Conservation (phyloP, 2,888 invertebrate genomes). For the Crocallis elinguaria region DNA sequence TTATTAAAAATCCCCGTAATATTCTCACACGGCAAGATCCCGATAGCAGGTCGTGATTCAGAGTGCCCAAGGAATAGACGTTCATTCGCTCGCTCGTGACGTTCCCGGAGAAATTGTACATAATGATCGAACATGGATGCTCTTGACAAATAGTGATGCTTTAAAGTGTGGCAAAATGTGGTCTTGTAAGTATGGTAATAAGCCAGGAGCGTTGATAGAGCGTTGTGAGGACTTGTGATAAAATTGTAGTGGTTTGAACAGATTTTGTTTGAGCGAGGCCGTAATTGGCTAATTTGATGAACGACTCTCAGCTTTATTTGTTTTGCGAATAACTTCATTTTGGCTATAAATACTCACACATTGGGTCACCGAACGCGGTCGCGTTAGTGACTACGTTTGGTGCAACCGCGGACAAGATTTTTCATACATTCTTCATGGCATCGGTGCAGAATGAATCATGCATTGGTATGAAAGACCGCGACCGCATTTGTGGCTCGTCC, state of each 20-base stretch:
- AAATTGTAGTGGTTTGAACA: neutral
- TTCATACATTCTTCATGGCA: no score
- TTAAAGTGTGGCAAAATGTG: conserved; percentile 7
- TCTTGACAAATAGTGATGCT: conserved; percentile 22
- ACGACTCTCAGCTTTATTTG: no score
- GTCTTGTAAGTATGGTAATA: conserved; percentile 4
- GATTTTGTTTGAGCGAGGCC: no score
- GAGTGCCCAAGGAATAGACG: conserved; percentile 18
- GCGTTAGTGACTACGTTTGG: no score
- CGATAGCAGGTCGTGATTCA: conserved; percentile 22
- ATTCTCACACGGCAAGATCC: conserved; percentile 24
- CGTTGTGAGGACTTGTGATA: neutral
- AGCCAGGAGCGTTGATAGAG: conserved; percentile 1
- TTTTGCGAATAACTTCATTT: no score
- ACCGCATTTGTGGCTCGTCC: no score
- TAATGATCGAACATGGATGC: conserved; percentile 25
- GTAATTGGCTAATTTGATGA: no score
- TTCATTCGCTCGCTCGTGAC: conserved; percentile 18
- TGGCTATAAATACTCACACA: no score
- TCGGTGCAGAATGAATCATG: no score
- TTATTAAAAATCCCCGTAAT: neutral
- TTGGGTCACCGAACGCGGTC: no score
- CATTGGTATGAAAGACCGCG: no score
- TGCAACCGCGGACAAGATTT: no score
- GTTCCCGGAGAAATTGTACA: conserved; percentile 19